Evolutionary conservation across 23 tunicate species (phyloP).

Genomic region (Ciona savignyi): DNA sequence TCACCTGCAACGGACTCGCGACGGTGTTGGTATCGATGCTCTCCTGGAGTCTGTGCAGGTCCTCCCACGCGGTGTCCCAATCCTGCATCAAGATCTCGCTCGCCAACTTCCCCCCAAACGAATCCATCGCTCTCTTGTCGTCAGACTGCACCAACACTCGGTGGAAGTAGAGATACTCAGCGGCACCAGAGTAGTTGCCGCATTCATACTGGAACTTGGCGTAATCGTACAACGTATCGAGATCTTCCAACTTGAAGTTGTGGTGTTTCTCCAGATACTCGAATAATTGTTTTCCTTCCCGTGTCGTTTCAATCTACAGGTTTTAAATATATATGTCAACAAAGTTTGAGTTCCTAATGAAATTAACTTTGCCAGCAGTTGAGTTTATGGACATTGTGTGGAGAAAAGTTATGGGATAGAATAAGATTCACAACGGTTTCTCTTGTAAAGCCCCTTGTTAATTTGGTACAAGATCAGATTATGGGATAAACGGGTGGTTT

Average conservation of each 20-base stretch:
- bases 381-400: neutral
- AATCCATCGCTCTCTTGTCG: slow-evolving; percentile 88
- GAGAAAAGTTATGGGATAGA: neutral
- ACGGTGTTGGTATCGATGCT: slow-evolving; percentile 56
- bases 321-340: neutral
- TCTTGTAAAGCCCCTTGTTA: no score
- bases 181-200: slow-evolving; percentile 97
- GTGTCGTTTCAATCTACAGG: slow-evolving; percentile 66
- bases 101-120: slow-evolving; percentile 97
- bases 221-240: slow-evolving; percentile 81
- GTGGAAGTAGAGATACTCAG: slow-evolving; percentile 82
- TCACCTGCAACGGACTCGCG: slow-evolving; percentile 74
- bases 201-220: slow-evolving; percentile 96
- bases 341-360: no score
- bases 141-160: slow-evolving; percentile 77
- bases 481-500: no score
- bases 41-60: slow-evolving; percentile 67
- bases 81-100: slow-evolving; percentile 94
- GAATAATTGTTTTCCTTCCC: slow-evolving; percentile 90
- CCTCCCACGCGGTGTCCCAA: slow-evolving; percentile 97
- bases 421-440: no score
- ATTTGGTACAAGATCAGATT: no score
- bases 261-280: slow-evolving; percentile 85
- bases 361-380: no score
- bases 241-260: slow-evolving; percentile 72